Evolutionary conservation across 2,888 invertebrate genomes (phyloP).

Genomic region (Nephrotoma guestfalica): DNA sequence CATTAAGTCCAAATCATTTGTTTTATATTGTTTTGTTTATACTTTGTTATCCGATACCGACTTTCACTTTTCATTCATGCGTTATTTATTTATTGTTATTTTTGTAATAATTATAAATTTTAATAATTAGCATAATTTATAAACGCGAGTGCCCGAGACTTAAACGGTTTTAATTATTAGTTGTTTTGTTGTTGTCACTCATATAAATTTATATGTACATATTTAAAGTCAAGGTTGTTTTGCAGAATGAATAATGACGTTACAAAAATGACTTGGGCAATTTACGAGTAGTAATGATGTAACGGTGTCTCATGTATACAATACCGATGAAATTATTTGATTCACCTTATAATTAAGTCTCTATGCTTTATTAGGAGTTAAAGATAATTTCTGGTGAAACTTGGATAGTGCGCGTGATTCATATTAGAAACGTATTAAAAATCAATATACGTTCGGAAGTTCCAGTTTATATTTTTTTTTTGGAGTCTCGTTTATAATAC

Average conservation of each 20-base stretch:
- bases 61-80: not conserved
- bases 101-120: not conserved
- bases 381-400: not conserved
- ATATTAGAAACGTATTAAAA: not conserved
- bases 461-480: not conserved
- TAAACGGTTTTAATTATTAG: not conserved
- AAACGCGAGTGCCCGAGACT: not conserved
- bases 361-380: not conserved
- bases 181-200: not conserved
- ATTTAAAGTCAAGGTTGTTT: not conserved
- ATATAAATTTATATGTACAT: not conserved
- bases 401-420: not conserved
- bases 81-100: not conserved
- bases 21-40: not conserved
- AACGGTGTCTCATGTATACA: not conserved
- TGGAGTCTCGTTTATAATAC: not conserved
- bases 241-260: not conserved
- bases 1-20: not conserved
- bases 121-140: not conserved
- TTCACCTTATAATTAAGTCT: not conserved
- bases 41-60: not conserved
- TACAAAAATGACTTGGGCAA: not conserved
- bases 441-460: not conserved
- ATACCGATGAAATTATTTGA: not conserved
- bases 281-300: not conserved